These are phyloP conservation scores for Patagioenas fasciata DNA, from an alignment of 2,113 vertebrate species.

Conservation along the genomic window DNA sequence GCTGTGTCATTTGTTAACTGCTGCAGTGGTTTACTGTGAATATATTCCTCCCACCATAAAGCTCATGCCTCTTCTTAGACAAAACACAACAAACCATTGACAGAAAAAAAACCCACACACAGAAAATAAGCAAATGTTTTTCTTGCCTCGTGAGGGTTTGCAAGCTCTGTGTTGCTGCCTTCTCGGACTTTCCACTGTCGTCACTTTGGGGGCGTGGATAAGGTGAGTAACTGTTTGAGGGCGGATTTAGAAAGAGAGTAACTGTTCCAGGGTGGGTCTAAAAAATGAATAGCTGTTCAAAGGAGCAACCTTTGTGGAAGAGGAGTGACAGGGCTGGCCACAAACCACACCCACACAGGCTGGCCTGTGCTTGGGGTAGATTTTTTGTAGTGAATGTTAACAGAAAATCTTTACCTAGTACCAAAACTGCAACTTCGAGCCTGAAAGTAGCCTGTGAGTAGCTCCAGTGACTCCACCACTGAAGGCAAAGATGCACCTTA, in stretches of 20 bases:
- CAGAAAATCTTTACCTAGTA: background rate
- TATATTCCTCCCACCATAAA: slow-evolving; percentile 45
- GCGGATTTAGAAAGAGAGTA: slow-evolving; percentile 56
- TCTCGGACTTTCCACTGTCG: slow-evolving; percentile 65
- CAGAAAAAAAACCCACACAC: slow-evolving; percentile 15
- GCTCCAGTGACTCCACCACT: background rate
- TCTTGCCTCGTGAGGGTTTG: slow-evolving; percentile 44
- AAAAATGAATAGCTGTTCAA: slow-evolving; percentile 33
- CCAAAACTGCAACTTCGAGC: background rate
- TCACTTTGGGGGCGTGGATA: slow-evolving; percentile 70
- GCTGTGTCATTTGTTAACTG: background rate
- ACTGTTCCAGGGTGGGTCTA: slow-evolving; percentile 62
- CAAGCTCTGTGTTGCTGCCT: slow-evolving; percentile 56
- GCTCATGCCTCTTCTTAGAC: slow-evolving; percentile 23
- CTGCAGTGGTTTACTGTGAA: background rate
- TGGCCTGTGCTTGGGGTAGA: background rate
- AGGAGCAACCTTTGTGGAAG: slow-evolving; percentile 32
- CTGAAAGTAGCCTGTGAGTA: background rate
- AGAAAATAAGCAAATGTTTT: slow-evolving; percentile 54
- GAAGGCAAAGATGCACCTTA: background rate
- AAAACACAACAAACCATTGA: slow-evolving; percentile 49
- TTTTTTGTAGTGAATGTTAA: background rate
- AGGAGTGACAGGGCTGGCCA: background rate
- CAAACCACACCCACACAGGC: background rate
- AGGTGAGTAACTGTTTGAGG: slow-evolving; percentile 58